These are phyloP conservation scores for Amphipyra berbera DNA, from an alignment of 2,888 invertebrate species.

Conservation along the genomic window DNA sequence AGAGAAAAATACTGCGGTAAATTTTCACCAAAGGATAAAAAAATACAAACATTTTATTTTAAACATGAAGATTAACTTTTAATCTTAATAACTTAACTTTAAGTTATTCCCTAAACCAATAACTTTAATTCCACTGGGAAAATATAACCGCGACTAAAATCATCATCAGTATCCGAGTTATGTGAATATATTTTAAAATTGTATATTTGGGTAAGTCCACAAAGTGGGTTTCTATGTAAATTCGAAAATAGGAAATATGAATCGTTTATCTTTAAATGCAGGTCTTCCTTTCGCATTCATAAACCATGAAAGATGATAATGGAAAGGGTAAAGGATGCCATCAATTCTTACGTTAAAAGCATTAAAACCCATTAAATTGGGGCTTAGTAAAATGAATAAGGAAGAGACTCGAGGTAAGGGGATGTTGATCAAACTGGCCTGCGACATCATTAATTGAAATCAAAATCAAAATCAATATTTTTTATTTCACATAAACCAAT, in stretches of 20 bases:
- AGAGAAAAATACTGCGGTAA: neutral
- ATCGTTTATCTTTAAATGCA: constrained; percentile 8
- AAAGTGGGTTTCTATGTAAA: constrained; percentile 15
- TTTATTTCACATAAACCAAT: too few species aligned
- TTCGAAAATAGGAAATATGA: constrained; percentile 7
- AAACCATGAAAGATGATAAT: neutral
- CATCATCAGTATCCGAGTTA: constrained; percentile 3
- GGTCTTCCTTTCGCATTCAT: neutral
- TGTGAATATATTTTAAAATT: constrained; percentile 14
- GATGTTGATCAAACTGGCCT: too few species aligned
- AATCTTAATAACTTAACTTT: too few species aligned
- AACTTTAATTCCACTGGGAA: constrained; percentile 2
- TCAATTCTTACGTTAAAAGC: too few species aligned
- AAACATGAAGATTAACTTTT: neutral
- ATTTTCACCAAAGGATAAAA: neutral
- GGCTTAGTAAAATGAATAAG: too few species aligned
- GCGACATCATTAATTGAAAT: too few species aligned
- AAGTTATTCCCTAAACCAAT: constrained; percentile 3
- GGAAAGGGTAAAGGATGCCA: too few species aligned
- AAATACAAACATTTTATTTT: constrained; percentile 1
- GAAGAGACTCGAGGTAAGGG: too few species aligned
- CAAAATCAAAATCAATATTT: too few species aligned
- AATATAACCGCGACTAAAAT: constrained; percentile 12
- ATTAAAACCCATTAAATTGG: too few species aligned
- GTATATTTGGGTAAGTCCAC: constrained; percentile 3